These are phyloP conservation scores for Daphoenositta chrysoptera DNA, from an alignment of 2,113 vertebrate species.

Conservation along the genomic window DNA sequence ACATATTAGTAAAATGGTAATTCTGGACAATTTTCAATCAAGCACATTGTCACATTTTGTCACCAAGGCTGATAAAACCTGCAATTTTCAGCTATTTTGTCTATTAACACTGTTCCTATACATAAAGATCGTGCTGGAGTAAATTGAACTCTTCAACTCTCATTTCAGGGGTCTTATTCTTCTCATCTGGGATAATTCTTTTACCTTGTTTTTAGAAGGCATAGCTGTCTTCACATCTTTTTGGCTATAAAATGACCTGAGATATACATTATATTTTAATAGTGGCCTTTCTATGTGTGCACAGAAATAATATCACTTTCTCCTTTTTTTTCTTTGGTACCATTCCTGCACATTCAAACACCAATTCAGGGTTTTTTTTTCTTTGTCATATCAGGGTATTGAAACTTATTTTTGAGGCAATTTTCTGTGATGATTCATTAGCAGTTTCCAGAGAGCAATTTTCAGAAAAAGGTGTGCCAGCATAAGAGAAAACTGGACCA, in stretches of 20 bases:
- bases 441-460: neutral
- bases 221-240: neutral
- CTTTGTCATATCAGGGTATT: neutral
- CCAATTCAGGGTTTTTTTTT: neutral
- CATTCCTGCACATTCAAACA: neutral
- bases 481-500: neutral
- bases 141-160: neutral
- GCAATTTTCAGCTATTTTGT: neutral
- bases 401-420: neutral
- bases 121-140: neutral
- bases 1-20: neutral
- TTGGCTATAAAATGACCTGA: neutral
- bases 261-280: neutral
- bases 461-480: neutral
- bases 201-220: neutral
- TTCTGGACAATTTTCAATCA: neutral
- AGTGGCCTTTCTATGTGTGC: neutral
- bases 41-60: neutral
- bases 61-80: neutral
- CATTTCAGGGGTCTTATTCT: neutral
- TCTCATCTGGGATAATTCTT: neutral
- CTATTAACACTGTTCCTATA: neutral
- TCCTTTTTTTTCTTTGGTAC: neutral
- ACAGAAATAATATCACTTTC: neutral
- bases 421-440: neutral